Evolutionary conservation across 2,797 vertebrate genomes (phyloP).

Genomic region (Xerus rutilus): DNA sequence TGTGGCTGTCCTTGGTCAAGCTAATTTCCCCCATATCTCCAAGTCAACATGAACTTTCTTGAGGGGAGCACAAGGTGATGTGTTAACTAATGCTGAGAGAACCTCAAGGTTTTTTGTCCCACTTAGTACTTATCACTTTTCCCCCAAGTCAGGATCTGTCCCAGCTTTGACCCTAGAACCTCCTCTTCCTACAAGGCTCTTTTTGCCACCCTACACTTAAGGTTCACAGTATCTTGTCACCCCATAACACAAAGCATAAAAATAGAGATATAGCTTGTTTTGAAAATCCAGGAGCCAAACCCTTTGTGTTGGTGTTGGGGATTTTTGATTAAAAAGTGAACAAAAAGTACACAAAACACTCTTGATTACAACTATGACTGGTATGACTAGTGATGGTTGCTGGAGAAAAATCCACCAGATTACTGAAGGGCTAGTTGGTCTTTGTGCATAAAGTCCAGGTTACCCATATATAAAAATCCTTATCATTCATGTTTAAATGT

Average conservation of each 20-base stretch:
- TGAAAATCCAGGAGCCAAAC: neutral
- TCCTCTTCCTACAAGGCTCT: neutral
- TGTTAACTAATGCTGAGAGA: conserved; percentile 70
- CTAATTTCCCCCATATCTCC: neutral
- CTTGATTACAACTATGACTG: neutral
- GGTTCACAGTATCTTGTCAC: neutral
- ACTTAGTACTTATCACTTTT: neutral
- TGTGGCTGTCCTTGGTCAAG: neutral
- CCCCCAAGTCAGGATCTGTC: neutral
- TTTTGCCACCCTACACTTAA: neutral
- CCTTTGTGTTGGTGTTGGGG: neutral
- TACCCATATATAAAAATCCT: conserved; percentile 63
- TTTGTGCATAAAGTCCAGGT: conserved; percentile 52
- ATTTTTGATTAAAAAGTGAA: conserved; percentile 38
- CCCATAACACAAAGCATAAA: neutral
- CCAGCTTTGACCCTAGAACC: neutral
- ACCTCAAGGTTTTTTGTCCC: neutral
- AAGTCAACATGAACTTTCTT: neutral
- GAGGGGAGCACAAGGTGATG: fast-evolving
- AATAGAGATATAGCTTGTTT: neutral
- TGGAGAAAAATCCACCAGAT: neutral
- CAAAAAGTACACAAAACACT: conserved; percentile 31
- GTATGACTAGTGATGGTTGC: conserved; percentile 6
- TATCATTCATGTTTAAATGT: conserved; percentile 58
- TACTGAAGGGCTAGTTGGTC: neutral